Base-by-base conservation (phyloP, 64 coral and sea anemone species). In the Montipora capricornis region DNA sequence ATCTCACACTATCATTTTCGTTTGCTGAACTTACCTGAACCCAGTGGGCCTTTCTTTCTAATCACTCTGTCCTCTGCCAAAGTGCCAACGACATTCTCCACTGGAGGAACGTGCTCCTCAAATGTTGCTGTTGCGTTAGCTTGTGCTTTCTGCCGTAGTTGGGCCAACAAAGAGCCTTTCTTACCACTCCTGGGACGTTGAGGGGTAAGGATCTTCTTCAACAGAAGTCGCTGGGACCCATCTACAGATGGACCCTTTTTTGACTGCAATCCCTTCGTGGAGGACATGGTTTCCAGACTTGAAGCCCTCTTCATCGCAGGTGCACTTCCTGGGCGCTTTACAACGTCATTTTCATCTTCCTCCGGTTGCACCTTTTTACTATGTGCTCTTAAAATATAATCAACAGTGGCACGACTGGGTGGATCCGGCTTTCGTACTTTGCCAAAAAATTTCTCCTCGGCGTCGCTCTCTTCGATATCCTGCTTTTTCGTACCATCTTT, bases 71-170 rank as follows among this genome's bases (percentile, higher is more conserved):
- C n/a, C 47, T 85, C 50, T 16, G 68, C 15, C 5, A 37, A 49
- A 29, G 10, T 61, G 22, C 83, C 58, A 48, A 81, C 66, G 37
- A 74, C 16, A 76, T 76, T 58, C n/a, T 57, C 19, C n/a, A 47
- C 60, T 67, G 68, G 44, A 76, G 95, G 95, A 66, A 88, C 49
- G 73, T 96, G 92, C 19, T 84, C 84, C 61, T 96, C 88, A 91
- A 96, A 87, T 12, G 80, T 94, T 1, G 84, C 83, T 20, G 92
- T 91, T 55, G 83, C 67, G 46, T 91, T 92, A 47, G 77, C 76
- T 53, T 91, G 52, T 7, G 59, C 82, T 4, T 73, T 62, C 15
- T 61, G 26, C 8, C 69, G 67, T n/a, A 47, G 26, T 68, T 80
- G 52, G n/a, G 74, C 87, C 55, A 60, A 47, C 64, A 61, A 58